Evolutionary conservation across 2,113 vertebrate genomes (phyloP), one percentile per base, ranked within the genome.

Genomic region (Corythaixoides concolor): DNA sequence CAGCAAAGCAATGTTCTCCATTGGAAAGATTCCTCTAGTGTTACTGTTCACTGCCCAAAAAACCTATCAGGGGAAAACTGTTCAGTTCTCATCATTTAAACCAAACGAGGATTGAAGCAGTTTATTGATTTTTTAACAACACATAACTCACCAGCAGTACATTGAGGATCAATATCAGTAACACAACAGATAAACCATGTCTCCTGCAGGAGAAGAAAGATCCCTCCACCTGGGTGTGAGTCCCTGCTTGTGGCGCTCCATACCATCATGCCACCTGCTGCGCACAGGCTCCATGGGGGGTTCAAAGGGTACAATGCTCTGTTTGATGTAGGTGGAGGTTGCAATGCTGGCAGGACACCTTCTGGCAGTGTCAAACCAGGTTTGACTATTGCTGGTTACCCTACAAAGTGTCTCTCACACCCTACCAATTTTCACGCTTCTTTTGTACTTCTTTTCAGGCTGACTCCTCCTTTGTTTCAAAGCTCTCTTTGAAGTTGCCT

Each of bases 181-280:
- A 75, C 11, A 26, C 0, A 33, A 59, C 47, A 63, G 37, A 83
- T 28, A 83, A 82, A 77, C 4, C 4, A 24, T 4, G 2, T 33
- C 27, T 84, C 74, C 27, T 41, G 6, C n/a, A 56, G 45, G 24
- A 22, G 20, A 63, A 67, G 43, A 67, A 79, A 86, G 4, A 32
- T 45, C 11, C 41, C 11, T 78, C 37, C 47, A 35, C 15, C 35
- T 35, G 37, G 17, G 23, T 67, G 18, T 45, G 41, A 27, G 27
- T 59, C 12, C 9, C 13, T 28, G 62, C 24, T 67, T 60, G 11
- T 16, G 79, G n/a, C 41, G 52, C 32, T 13, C 47, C 11, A 24
- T 22, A 13, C 24, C 2, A 1, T n/a, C 67, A 75, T 0, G 3
- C 23, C 16, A 35, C 41, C 13, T 8, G 2, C 12, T 52, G 49